A percentile compares a stretch with the other conserved stretches of the same genome.
Evolutionary conservation across 1,140 invertebrate genomes (phyloP).

Genomic region (Adoxophyes honmai): DNA sequence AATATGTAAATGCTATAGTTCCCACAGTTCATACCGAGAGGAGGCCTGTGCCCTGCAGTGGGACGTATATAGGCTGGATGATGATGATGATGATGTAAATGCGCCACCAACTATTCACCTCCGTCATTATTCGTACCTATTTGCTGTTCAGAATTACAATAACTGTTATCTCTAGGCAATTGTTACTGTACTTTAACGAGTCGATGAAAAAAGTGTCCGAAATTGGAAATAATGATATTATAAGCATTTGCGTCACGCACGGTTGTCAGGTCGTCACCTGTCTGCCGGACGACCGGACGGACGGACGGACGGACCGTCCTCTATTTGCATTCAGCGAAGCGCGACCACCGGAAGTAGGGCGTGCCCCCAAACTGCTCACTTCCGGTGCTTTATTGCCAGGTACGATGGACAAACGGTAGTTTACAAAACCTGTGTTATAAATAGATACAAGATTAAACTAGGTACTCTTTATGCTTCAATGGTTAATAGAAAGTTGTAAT

Average conservation of each 20-base stretch:
- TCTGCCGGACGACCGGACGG: slow-evolving; percentile 35
- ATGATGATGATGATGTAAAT: too few relatives aligned
- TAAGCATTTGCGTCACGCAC: slow-evolving; percentile 9
- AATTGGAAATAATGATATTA: slow-evolving; percentile 6
- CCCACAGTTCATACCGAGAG: background rate
- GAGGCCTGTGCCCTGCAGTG: too few relatives aligned
- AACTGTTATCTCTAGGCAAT: background rate
- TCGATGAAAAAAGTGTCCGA: background rate
- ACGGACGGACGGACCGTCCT: slow-evolving; percentile 19
- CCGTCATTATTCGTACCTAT: background rate
- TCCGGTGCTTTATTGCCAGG: slow-evolving; percentile 43
- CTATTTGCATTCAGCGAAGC: slow-evolving; percentile 64
- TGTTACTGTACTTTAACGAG: background rate
- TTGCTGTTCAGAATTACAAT: background rate
- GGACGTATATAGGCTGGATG: too few relatives aligned
- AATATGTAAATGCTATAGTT: background rate
- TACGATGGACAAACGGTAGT: slow-evolving; percentile 20
- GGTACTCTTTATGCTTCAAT: too few relatives aligned
- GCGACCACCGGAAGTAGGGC: slow-evolving; percentile 61
- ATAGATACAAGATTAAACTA: too few relatives aligned
- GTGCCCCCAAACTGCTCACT: slow-evolving; percentile 65
- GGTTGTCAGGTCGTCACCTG: slow-evolving; percentile 38
- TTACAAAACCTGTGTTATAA: background rate
- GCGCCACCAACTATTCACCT: background rate
- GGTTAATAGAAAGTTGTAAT: too few relatives aligned